phyloP scores from a whole-genome alignment of 1,140 invertebrate species.

The Bemisia tabaci region DNA sequence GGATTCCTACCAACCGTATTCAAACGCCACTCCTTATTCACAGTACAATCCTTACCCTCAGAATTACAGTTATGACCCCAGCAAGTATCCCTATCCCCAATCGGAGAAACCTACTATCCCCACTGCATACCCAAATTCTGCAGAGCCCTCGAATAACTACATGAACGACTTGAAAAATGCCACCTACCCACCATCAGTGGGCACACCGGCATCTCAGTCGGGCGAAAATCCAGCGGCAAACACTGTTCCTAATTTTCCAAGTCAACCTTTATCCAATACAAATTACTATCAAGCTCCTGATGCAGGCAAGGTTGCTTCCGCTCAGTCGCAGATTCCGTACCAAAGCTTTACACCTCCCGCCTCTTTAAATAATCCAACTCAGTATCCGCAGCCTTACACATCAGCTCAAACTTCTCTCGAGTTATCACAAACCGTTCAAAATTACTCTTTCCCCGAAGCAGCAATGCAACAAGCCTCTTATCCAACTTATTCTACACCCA shows the following conservation, averaged over 20 bases:
- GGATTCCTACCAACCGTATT: neutral
- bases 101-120: neutral
- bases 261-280: neutral
- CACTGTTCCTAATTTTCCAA: neutral
- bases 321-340: neutral
- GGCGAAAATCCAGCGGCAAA: neutral
- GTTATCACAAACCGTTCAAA: neutral
- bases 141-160: neutral
- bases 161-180: neutral
- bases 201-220: neutral
- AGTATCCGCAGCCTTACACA: neutral
- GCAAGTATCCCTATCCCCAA: neutral
- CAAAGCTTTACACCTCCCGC: neutral
- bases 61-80: neutral
- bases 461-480: neutral
- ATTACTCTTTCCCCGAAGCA: neutral
- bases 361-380: neutral
- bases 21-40: neutral
- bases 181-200: neutral
- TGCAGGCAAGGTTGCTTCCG: neutral
- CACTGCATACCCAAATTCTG: neutral
- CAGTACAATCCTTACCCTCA: neutral
- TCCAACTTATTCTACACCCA: neutral
- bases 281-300: neutral
- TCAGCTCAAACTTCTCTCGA: neutral